These are phyloP conservation scores for Drosophila asahinai DNA, from an alignment of 1,140 invertebrate species.

Conservation along the genomic window DNA sequence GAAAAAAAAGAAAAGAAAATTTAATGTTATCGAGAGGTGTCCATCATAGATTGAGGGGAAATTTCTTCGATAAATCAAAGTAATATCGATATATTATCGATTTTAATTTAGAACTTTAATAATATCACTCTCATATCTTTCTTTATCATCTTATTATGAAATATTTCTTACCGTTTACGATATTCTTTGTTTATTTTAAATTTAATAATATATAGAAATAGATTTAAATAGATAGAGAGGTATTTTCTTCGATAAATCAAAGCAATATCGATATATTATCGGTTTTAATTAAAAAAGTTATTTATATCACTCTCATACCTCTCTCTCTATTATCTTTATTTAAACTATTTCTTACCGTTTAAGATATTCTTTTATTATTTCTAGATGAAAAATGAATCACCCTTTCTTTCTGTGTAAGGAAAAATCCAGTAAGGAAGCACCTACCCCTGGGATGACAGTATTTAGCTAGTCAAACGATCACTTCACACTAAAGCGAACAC, in stretches of 20 bases:
- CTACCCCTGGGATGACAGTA: constrained; percentile 59
- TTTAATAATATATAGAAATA: no score
- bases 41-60: not conserved
- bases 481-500: constrained; percentile 64
- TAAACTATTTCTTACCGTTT: no score
- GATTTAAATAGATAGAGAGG: no score
- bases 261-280: no score
- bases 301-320: not conserved
- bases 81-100: no score
- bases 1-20: not conserved
- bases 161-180: no score
- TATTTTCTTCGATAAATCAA: not conserved
- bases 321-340: no score
- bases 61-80: not conserved
- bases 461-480: constrained; percentile 80
- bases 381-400: not conserved
- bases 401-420: not conserved
- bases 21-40: not conserved
- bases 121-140: not conserved
- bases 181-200: not conserved
- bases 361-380: not conserved
- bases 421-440: constrained; percentile 15
- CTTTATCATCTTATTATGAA: no score
- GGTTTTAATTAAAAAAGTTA: not conserved
- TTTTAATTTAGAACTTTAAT: not conserved